phyloP scores from a whole-genome alignment of 2,797 vertebrate genomes.

The Tragelaphus oryx region DNA sequence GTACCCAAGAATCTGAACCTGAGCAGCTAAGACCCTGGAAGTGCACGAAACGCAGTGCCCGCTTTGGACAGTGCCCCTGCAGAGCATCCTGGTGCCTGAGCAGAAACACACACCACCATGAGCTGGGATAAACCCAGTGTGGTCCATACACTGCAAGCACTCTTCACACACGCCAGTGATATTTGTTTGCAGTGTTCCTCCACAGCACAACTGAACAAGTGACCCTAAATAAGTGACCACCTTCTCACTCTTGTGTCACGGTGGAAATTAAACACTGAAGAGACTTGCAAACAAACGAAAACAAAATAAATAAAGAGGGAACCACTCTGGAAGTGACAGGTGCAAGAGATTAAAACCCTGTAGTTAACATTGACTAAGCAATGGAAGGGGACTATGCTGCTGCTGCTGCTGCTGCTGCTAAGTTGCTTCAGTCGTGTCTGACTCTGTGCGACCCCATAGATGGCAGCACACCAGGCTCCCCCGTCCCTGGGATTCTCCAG shows the following conservation, averaged over 20 bases:
- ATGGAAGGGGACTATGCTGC: neutral
- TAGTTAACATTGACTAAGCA: neutral
- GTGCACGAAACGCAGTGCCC: neutral
- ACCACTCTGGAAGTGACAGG: neutral
- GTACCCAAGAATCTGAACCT: neutral
- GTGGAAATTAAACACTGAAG: neutral
- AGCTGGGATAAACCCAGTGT: neutral
- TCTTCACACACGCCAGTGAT: neutral
- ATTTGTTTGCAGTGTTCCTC: neutral
- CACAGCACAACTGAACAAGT: neutral
- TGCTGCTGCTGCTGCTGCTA: too few relatives aligned
- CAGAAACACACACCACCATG: neutral
- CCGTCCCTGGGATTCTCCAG: too few relatives aligned
- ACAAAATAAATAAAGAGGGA: neutral
- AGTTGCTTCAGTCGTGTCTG: too few relatives aligned
- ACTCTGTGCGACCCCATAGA: too few relatives aligned
- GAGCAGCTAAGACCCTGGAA: neutral
- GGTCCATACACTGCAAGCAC: neutral
- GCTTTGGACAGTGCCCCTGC: neutral
- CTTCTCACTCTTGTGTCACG: neutral
- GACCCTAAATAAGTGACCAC: neutral
- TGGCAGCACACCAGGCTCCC: too few relatives aligned
- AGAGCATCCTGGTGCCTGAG: neutral
- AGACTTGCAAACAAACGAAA: neutral
- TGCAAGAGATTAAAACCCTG: neutral